Evolutionary conservation across 2,888 invertebrate species (phyloP), one percentile per base, ranked within the genome.

Genomic region (Lepidochrysops patricia): DNA sequence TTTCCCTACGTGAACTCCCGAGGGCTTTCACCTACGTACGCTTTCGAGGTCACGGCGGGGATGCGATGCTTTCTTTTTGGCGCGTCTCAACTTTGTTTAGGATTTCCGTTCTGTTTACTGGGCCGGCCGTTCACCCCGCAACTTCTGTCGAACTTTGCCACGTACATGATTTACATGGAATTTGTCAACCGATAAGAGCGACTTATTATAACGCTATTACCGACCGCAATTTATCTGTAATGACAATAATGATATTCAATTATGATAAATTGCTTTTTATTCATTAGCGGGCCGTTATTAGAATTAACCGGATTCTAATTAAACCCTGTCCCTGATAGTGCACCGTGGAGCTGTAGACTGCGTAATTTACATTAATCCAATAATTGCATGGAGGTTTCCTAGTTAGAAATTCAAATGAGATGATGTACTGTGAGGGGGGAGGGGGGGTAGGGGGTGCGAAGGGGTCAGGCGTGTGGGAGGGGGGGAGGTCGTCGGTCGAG

Each of bases 331-430:
- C 79, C 85, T 84, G 88, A 88, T 89, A 88, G 87, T 88, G 87
- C 89, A 88, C 84, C 85, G 84, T 83, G 73, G 82, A 78, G 83
- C 87, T 82, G 92, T 92, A 92, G 93, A 92, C 93, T 93, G 93
- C 94, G 94, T 94, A 94, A 94, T 94, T 94, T 94, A 94, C 94
- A 95, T 95, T 94, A 94, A 94, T 94, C 95, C 94, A 95, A 95
- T 95, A 95, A 95, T 94, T 95, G 94, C 94, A 94, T 94, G 94
- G 94, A 94, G 94, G 94, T 94, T 93, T 94, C 93, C 94, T 94
- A 94, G 94, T 94, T 94, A 94, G 94, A 94, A 94, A 94, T 94
- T 94, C 94, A 94, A 94, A 94, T 94, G 93, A 94, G 94, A 92
- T 93, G 93, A 93, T 92, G 93, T 92, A 92, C 91, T 89, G 89